These are phyloP conservation scores for Noctua fimbriata DNA, from an alignment of 2,888 invertebrate genomes.

Conservation along the genomic window DNA sequence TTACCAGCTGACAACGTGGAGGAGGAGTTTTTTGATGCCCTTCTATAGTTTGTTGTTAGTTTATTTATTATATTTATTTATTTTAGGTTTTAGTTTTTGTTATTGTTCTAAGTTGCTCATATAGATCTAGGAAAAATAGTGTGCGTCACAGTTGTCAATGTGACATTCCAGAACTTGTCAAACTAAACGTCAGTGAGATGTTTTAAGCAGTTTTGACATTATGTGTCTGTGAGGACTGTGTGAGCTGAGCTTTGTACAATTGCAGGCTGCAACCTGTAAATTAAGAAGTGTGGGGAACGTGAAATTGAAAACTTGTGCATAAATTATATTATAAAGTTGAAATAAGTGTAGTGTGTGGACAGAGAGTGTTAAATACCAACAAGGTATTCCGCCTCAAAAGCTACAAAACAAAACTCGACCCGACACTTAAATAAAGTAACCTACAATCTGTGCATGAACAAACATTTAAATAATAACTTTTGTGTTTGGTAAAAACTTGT, in stretches of 20 bases:
- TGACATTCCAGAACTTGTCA: not conserved
- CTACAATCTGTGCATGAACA: conserved; percentile 2
- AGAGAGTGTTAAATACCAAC: not conserved
- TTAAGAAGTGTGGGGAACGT: not conserved
- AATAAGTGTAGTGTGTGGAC: not conserved
- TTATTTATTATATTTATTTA: too few relatives aligned
- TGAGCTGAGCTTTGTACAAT: too few relatives aligned
- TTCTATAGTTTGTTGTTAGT: too few relatives aligned
- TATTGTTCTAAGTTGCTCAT: too few relatives aligned
- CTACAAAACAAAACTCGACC: not conserved
- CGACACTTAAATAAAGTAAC: conserved; percentile 11
- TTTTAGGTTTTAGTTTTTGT: too few relatives aligned
- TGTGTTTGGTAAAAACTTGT: not conserved
- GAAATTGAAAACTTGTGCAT: too few relatives aligned
- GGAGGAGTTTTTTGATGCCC: too few relatives aligned
- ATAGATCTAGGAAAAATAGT: too few relatives aligned
- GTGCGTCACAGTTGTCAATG: not conserved
- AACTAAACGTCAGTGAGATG: not conserved
- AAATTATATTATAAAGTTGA: not conserved
- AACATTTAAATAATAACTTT: not conserved
- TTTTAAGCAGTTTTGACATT: too few relatives aligned
- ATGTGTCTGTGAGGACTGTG: too few relatives aligned
- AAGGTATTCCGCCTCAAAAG: not conserved
- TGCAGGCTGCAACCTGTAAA: too few relatives aligned
- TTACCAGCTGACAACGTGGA: too few relatives aligned